phyloP scores from a whole-genome alignment of 2,888 invertebrate species.

The Campaea margaritaria region DNA sequence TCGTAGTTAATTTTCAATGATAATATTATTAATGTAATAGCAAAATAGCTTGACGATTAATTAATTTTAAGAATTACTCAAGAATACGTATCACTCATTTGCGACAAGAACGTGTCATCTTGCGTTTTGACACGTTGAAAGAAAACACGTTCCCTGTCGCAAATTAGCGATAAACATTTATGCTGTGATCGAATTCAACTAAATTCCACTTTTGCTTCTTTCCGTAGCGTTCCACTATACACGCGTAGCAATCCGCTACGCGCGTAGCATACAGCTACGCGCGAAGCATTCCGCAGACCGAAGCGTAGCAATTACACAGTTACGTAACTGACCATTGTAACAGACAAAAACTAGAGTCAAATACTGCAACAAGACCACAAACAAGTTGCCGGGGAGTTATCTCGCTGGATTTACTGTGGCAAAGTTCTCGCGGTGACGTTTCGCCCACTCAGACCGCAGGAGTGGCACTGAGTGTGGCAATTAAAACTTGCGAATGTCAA shows the following conservation, averaged over 20 bases:
- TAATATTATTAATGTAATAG: no score
- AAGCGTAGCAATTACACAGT: not conserved
- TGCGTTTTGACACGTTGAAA: no score
- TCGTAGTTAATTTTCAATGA: no score
- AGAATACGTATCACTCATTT: no score
- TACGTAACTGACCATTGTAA: constrained; percentile 5
- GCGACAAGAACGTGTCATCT: no score
- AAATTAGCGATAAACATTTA: no score
- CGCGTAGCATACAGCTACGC: constrained; percentile 4
- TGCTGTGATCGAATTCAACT: no score
- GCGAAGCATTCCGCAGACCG: constrained; percentile 4
- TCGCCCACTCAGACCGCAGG: constrained; percentile 71
- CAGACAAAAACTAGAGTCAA: constrained; percentile 25
- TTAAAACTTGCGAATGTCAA: constrained; percentile 85
- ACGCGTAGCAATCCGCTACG: constrained; percentile 10
- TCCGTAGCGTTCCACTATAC: no score
- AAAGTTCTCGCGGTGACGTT: constrained; percentile 60
- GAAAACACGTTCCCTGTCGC: no score
- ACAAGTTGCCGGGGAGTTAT: constrained; percentile 30
- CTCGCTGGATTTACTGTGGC: constrained; percentile 52
- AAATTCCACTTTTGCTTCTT: no score
- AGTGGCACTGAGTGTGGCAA: constrained; percentile 77
- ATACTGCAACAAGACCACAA: constrained; percentile 31
- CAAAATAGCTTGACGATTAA: no score
- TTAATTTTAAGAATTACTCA: no score